phyloP scores from a whole-genome alignment of 1,140 invertebrate genomes.

The Magallana ariakensis region DNA sequence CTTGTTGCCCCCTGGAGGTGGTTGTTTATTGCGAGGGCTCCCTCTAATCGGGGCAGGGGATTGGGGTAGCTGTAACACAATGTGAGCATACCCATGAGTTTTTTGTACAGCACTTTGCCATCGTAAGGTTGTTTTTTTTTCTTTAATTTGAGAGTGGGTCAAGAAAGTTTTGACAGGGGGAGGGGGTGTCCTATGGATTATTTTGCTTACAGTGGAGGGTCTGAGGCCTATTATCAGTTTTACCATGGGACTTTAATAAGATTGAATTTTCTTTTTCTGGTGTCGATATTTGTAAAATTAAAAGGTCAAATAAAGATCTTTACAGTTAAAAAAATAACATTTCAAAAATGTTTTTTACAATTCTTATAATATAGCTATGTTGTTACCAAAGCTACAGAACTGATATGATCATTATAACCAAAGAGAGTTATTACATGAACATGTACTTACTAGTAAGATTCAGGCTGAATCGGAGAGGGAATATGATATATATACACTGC shows the following conservation, averaged over 20 bases:
- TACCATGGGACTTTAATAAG: too few species aligned
- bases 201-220: too few species aligned
- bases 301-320: neutral
- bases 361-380: neutral
- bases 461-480: neutral
- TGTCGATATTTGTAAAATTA: too few species aligned
- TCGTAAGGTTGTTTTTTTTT: too few species aligned
- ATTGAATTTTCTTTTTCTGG: neutral
- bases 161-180: too few species aligned
- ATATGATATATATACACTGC: neutral
- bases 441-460: neutral
- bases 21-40: conserved; percentile 61
- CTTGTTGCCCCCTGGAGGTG: conserved; percentile 62
- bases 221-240: too few species aligned
- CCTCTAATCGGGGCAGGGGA: conserved; percentile 65
- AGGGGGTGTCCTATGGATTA: too few species aligned
- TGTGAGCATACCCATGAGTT: neutral
- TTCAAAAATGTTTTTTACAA: neutral
- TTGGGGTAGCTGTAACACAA: conserved; percentile 51
- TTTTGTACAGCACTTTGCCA: neutral
- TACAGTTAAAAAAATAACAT: neutral
- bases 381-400: neutral
- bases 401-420: neutral
- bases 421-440: too few species aligned
- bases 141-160: too few species aligned